phyloP scores from a whole-genome alignment of 2,888 invertebrate genomes.

The Eupithecia pulchellata region DNA sequence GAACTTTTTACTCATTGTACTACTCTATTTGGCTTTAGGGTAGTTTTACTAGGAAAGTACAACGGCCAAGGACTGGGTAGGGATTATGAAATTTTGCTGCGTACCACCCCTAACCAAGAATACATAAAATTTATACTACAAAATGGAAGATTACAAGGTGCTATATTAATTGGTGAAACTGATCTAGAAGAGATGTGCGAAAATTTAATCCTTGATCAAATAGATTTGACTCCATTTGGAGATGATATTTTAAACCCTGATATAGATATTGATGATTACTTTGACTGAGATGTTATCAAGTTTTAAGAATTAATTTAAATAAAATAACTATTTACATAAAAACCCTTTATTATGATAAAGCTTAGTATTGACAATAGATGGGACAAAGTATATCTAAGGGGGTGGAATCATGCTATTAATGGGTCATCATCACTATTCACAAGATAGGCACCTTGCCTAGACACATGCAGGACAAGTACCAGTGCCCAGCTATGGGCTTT shows the following conservation, averaged over 20 bases:
- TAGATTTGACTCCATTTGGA: slow-evolving; percentile 94
- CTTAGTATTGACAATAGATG: too few relatives aligned
- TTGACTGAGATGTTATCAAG: slow-evolving; percentile 88
- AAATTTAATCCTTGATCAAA: slow-evolving; percentile 97
- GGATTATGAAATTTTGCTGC: slow-evolving; percentile 93
- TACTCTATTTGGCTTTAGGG: slow-evolving; percentile 96
- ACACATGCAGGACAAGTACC: too few relatives aligned
- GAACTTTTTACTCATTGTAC: slow-evolving; percentile 99
- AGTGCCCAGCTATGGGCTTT: too few relatives aligned
- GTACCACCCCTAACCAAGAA: slow-evolving; percentile 92
- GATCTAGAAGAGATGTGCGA: slow-evolving; percentile 99
- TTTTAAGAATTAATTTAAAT: neutral
- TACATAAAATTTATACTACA: slow-evolving; percentile 95
- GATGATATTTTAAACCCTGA: slow-evolving; percentile 97
- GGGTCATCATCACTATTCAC: too few relatives aligned
- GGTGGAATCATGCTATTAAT: too few relatives aligned
- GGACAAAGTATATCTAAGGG: too few relatives aligned
- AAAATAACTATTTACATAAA: too few relatives aligned
- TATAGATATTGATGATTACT: slow-evolving; percentile 99
- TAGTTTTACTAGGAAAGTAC: slow-evolving; percentile 95
- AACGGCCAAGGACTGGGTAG: slow-evolving; percentile 95
- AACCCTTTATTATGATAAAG: too few relatives aligned
- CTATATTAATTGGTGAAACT: slow-evolving; percentile 97
- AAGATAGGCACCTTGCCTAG: too few relatives aligned
- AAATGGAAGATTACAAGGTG: slow-evolving; percentile 95